These are phyloP conservation scores for Pelagia noctiluca DNA, from an alignment of 30 jellyfish, hydroid and myxozoan genomes.

Conservation along the genomic window DNA sequence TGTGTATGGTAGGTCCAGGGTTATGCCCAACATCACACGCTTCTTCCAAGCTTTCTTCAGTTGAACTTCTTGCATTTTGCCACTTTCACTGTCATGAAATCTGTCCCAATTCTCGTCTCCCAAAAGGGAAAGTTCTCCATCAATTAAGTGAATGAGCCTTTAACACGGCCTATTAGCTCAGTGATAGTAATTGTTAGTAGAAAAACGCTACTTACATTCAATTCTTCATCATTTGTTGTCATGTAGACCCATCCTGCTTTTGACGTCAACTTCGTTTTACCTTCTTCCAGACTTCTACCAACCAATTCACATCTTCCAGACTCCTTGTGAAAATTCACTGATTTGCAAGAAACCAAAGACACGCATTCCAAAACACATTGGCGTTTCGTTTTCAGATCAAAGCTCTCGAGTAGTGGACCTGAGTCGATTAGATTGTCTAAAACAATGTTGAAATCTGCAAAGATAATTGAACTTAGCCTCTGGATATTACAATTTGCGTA, in stretches of 20 bases:
- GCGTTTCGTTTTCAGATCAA: not conserved
- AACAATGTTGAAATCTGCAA: slow-evolving; percentile 32
- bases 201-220: slow-evolving; percentile 10
- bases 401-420: slow-evolving; percentile 17
- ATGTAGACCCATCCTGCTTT: slow-evolving; percentile 35
- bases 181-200: too few species aligned
- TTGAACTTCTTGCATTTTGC: not conserved
- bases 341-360: slow-evolving; percentile 7
- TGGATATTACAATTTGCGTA: too few species aligned
- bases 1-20: too few species aligned
- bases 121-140: not conserved
- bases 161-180: not conserved
- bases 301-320: slow-evolving; percentile 45
- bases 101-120: not conserved
- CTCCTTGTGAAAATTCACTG: slow-evolving; percentile 22
- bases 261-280: not conserved
- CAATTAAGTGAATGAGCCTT: not conserved
- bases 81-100: not conserved
- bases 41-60: not conserved
- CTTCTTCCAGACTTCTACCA: slow-evolving; percentile 21
- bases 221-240: slow-evolving; percentile 28
- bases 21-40: too few species aligned
- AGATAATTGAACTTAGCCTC: not conserved
- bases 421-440: not conserved
- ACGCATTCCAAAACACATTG: slow-evolving; percentile 28